Base-by-base conservation (phyloP, 2,888 invertebrate species). In the Ellobium chinense region DNA sequence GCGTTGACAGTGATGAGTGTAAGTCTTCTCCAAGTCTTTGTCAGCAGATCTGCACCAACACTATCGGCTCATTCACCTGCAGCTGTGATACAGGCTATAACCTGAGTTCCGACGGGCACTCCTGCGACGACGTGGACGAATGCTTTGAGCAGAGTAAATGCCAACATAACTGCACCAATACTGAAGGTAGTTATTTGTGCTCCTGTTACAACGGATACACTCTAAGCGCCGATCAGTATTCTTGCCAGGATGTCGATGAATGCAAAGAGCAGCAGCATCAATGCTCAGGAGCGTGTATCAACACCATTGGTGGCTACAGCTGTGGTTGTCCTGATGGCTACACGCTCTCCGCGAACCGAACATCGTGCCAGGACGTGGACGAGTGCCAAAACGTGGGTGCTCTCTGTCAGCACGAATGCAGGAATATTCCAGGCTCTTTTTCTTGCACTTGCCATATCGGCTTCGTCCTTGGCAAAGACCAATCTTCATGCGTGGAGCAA, bases 351-450 rank as follows among this genome's bases (percentile, higher is more conserved):
- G 12, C 0, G 21, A 54, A 70, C 9, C 5, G 21, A 9, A 31
- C 7, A 24, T 70, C 56, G 21, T 73, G 73, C 18, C 1, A 39
- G 12, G 73, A 73, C 21, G 27, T 37, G 0, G 39, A 73, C 21
- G 73, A 73, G 21, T 68, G 68, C 27, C 2, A 69, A 14, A 36
- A 34, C 37, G 56, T 2, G 29, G 1, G 9, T 5, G 1, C 7
- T 2, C 24, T 0, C n/a, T 74, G 74, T n/a, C 29, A 29, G 7
- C 74, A 74, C 3, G 1, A 14, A 18, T 74, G 74, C n/a, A 21
- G 4, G 2, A 74, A 74, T n/a, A 74, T 46, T 0, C 37, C 14
- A 37, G 94, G 94, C 9, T 88, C 92, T 56, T 94, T 90, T 83
- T 79, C 70, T 24, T 89, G 89, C 84, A 65, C 83, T 1, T 89